A percentile compares a stretch with the other conserved stretches of the same genome.
Evolutionary conservation across 2,113 vertebrate species (phyloP).

Genomic region (Tupaia tana): DNA sequence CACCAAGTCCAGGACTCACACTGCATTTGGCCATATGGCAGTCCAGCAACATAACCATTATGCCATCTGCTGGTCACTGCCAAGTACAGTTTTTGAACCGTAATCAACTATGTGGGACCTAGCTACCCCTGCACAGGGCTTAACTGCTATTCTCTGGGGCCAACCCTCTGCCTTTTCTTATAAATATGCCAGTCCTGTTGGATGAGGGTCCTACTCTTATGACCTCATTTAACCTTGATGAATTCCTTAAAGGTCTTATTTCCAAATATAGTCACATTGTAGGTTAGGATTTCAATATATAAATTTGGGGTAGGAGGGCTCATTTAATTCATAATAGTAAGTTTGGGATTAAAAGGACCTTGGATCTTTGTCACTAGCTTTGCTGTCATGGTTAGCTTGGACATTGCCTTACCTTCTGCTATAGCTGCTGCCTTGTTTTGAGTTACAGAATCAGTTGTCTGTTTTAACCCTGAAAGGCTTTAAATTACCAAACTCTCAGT

Average conservation of each 20-base stretch:
- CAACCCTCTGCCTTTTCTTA: background rate
- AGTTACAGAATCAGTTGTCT: background rate
- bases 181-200: background rate
- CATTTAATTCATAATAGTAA: background rate
- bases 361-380: constrained; percentile 62
- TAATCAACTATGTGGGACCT: too few species aligned
- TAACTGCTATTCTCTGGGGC: too few species aligned
- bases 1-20: too few species aligned
- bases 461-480: constrained; percentile 29
- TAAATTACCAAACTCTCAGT: constrained; percentile 8
- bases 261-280: background rate
- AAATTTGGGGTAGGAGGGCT: background rate
- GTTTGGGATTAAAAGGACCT: background rate
- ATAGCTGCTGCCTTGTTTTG: background rate
- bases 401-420: constrained; percentile 24
- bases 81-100: too few species aligned
- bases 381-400: background rate
- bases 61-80: too few species aligned
- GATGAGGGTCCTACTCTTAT: background rate
- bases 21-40: too few species aligned
- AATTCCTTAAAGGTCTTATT: background rate
- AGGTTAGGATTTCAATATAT: background rate
- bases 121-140: too few species aligned
- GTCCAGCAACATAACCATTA: too few species aligned
- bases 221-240: background rate